Evolutionary conservation across 1,140 invertebrate species (phyloP).

Genomic region (Conus ventricosus): DNA sequence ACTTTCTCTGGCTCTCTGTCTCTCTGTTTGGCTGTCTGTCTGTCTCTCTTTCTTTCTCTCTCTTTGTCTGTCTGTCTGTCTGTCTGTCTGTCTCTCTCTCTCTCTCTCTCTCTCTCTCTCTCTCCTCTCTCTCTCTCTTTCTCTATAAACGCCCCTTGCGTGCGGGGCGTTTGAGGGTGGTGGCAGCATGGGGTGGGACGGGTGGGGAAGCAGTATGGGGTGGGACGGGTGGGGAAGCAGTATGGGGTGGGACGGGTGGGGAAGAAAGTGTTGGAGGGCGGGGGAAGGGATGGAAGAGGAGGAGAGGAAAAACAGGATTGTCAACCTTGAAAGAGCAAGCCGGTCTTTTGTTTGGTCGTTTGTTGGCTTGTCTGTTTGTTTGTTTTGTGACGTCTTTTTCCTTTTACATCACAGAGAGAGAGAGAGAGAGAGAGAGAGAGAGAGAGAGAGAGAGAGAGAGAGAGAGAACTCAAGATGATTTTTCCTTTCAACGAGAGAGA

Average conservation of each 20-base stretch:
- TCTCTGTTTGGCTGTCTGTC: too few species aligned
- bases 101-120: neutral
- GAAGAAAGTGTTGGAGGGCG: neutral
- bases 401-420: neutral
- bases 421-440: neutral
- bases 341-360: neutral
- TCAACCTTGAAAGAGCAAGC: neutral
- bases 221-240: too few species aligned
- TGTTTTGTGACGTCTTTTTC: neutral
- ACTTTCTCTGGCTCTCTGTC: too few species aligned
- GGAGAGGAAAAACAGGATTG: neutral
- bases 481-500: too few species aligned
- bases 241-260: neutral
- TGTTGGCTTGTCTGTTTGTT: neutral
- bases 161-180: neutral
- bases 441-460: too few species aligned
- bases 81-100: neutral
- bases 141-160: neutral
- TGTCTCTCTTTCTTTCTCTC: constrained; percentile 9
- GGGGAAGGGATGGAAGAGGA: neutral
- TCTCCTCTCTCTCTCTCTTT: neutral
- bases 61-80: constrained; percentile 30
- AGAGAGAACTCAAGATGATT: too few species aligned
- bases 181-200: neutral
- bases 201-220: too few species aligned